Evolutionary conservation across 2,888 invertebrate species (phyloP).

Genomic region (Phyto melanocephala): DNA sequence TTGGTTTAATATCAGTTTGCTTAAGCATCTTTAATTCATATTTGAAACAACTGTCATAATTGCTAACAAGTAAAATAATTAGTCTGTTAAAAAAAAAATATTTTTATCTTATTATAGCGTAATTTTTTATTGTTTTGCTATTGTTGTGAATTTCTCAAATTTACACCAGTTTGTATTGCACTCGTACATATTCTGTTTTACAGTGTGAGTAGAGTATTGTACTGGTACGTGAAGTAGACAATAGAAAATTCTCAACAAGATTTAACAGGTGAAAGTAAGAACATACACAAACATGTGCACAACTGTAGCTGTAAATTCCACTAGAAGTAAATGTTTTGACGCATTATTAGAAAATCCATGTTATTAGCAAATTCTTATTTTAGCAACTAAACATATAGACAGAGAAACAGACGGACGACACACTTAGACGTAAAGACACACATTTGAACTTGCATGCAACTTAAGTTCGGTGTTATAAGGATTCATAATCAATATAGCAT

Average conservation of each 20-base stretch:
- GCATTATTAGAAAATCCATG: constrained; percentile 40
- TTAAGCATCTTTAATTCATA: constrained; percentile 25
- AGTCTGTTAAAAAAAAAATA: constrained; percentile 27
- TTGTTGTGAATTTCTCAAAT: neutral
- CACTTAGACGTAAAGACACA: neutral
- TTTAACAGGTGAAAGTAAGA: constrained; percentile 54
- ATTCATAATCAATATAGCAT: constrained; percentile 40
- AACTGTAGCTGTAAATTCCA: neutral
- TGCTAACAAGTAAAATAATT: constrained; percentile 54
- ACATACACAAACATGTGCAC: neutral
- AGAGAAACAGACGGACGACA: neutral
- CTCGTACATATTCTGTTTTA: neutral
- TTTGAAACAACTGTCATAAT: constrained; percentile 53
- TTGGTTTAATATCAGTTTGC: constrained; percentile 4
- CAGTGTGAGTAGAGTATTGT: neutral
- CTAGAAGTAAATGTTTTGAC: constrained; percentile 30
- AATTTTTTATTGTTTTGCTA: neutral
- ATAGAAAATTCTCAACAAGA: neutral
- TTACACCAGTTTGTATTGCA: neutral
- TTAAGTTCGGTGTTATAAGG: neutral
- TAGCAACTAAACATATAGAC: neutral
- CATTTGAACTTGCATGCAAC: neutral
- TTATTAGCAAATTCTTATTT: constrained; percentile 25
- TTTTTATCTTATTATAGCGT: neutral
- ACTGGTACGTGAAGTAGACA: neutral